These are phyloP conservation scores for Metaphire vulgaris DNA, from an alignment of 1,140 invertebrate genomes.

Conservation along the genomic window DNA sequence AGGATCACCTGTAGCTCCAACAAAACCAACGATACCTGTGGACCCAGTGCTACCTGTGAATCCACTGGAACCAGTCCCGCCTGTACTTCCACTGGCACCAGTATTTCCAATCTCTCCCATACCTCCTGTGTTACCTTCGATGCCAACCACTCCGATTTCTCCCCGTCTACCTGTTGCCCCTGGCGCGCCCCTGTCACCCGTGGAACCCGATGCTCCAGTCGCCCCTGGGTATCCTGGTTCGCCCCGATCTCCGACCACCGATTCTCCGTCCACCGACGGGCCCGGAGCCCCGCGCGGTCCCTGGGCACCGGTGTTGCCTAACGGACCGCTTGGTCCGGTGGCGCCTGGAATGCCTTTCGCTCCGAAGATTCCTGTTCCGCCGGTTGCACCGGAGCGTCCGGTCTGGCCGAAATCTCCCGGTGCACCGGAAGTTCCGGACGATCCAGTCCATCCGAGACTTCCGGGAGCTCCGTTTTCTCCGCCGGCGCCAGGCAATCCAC, in stretches of 20 bases:
- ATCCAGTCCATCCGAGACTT: background rate
- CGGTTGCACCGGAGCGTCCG: background rate
- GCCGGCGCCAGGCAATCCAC: background rate
- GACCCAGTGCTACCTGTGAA: background rate
- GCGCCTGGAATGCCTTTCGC: background rate
- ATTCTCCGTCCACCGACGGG: background rate
- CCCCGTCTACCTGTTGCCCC: too few species aligned
- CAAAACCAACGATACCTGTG: background rate
- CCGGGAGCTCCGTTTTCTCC: background rate
- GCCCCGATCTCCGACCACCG: background rate
- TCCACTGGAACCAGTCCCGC: background rate
- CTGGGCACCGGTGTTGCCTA: background rate
- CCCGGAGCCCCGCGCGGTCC: background rate
- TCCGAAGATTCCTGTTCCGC: background rate
- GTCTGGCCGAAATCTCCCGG: background rate
- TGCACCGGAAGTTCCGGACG: background rate
- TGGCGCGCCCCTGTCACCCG: background rate
- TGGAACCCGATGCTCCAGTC: background rate
- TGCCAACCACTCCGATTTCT: background rate
- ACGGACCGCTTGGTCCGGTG: background rate
- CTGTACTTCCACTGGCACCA: background rate
- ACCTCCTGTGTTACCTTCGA: background rate
- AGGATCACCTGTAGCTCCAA: background rate
- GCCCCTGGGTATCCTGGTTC: background rate
- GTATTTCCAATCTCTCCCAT: background rate